Conservation (phyloP, 2,888 invertebrate species). For the Volucella inflata region DNA sequence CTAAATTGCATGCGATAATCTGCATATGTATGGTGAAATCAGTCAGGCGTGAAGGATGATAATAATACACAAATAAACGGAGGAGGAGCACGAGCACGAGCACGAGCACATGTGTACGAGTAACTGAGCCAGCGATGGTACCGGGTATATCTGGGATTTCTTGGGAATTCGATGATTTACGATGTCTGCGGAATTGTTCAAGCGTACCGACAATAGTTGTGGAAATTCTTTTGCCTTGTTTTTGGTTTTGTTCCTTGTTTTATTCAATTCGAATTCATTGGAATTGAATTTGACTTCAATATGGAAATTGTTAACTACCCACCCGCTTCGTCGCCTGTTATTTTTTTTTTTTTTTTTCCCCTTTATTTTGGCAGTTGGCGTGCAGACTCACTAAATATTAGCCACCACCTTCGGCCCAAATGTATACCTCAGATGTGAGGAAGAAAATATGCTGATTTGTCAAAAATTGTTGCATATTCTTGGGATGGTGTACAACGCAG, state of each 20-base stretch:
- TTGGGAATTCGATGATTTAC: constrained; percentile 74
- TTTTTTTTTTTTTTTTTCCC: background rate
- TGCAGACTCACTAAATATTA: too few relatives aligned
- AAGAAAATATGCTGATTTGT: too few relatives aligned
- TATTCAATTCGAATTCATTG: constrained; percentile 30
- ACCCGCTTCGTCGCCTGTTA: constrained; percentile 13
- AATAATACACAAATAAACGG: constrained; percentile 77
- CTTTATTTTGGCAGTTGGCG: background rate
- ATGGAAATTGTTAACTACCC: constrained; percentile 51
- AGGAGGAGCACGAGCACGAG: constrained; percentile 53
- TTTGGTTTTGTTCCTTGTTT: constrained; percentile 1
- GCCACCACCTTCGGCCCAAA: too few relatives aligned
- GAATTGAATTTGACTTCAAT: constrained; percentile 58
- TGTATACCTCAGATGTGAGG: too few relatives aligned
- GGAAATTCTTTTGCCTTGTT: constrained; percentile 40
- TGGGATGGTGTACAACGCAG: background rate
- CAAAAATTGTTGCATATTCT: constrained; percentile 50
- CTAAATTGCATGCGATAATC: constrained; percentile 66
- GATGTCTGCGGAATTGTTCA: constrained; percentile 71
- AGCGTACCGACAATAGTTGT: constrained; percentile 49
- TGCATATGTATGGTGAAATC: constrained; percentile 79
- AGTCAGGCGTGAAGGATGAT: constrained; percentile 83
- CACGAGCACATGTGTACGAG: constrained; percentile 36
- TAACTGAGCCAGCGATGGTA: background rate
- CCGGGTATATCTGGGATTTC: constrained; percentile 42